These are phyloP conservation scores for Neoarius graeffei DNA, from an alignment of 2,113 vertebrate genomes.

Conservation along the genomic window DNA sequence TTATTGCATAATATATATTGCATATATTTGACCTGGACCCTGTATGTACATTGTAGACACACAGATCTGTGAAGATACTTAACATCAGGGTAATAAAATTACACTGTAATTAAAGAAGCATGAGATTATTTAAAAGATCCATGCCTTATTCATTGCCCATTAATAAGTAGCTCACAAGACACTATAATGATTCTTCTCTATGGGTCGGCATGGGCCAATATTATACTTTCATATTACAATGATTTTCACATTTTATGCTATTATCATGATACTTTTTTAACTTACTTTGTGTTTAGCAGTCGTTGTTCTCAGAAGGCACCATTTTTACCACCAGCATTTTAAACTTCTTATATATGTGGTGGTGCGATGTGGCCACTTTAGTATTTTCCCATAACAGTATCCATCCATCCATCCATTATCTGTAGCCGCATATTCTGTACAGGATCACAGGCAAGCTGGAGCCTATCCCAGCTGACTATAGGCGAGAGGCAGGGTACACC, in stretches of 20 bases:
- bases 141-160: not conserved
- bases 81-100: not conserved
- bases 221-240: not conserved
- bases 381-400: not conserved
- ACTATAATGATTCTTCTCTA: slow-evolving; percentile 9
- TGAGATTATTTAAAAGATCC: slow-evolving; percentile 18
- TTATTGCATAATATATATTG: too few relatives aligned
- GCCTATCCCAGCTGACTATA: too few relatives aligned
- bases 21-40: not conserved
- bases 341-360: not conserved
- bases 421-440: too few relatives aligned
- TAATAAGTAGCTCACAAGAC: slow-evolving; percentile 11
- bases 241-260: not conserved
- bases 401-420: too few relatives aligned
- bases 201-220: not conserved
- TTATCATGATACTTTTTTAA: not conserved
- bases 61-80: not conserved
- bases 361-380: not conserved
- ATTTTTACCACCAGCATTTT: not conserved
- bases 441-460: too few relatives aligned
- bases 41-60: too few relatives aligned
- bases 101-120: slow-evolving; percentile 13
- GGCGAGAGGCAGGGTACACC: too few relatives aligned
- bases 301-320: not conserved
- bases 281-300: not conserved